Evolutionary conservation across 2,888 invertebrate species (phyloP).

Genomic region (Epinotia bilunana): DNA sequence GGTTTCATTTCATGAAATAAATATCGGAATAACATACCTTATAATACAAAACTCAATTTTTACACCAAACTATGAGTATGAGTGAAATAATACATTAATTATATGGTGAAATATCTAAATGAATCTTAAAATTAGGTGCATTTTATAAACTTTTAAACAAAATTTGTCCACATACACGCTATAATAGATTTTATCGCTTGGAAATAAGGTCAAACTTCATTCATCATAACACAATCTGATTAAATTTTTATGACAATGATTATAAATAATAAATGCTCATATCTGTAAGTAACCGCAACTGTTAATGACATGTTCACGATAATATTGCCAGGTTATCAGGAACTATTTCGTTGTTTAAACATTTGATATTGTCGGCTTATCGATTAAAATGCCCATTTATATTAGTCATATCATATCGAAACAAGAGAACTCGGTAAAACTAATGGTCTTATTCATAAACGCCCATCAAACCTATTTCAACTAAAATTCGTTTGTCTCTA

Average conservation of each 20-base stretch:
- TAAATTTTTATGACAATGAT: slow-evolving; percentile 8
- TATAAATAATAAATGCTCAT: slow-evolving; percentile 62
- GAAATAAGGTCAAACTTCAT: not conserved
- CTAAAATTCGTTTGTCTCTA: too few species aligned
- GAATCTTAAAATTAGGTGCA: slow-evolving; percentile 33
- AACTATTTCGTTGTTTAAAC: not conserved
- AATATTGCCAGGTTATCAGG: not conserved
- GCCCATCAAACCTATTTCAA: too few species aligned
- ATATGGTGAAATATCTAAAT: slow-evolving; percentile 10
- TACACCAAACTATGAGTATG: slow-evolving; percentile 31
- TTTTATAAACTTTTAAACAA: not conserved
- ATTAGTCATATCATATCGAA: too few species aligned
- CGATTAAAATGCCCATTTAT: not conserved
- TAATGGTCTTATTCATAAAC: too few species aligned
- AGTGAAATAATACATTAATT: slow-evolving; percentile 37
- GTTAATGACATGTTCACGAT: not conserved
- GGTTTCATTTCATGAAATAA: slow-evolving; percentile 44
- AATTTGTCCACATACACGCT: slow-evolving; percentile 17
- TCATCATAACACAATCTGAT: slow-evolving; percentile 7
- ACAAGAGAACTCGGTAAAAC: too few species aligned
- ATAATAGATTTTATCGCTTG: not conserved
- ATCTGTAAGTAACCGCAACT: slow-evolving; percentile 44
- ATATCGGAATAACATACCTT: slow-evolving; percentile 35
- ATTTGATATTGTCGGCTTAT: not conserved
- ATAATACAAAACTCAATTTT: slow-evolving; percentile 40